Evolutionary conservation across 2,113 vertebrate genomes (phyloP), one percentile per base, ranked within the genome.

Genomic region (Chamaea fasciata): DNA sequence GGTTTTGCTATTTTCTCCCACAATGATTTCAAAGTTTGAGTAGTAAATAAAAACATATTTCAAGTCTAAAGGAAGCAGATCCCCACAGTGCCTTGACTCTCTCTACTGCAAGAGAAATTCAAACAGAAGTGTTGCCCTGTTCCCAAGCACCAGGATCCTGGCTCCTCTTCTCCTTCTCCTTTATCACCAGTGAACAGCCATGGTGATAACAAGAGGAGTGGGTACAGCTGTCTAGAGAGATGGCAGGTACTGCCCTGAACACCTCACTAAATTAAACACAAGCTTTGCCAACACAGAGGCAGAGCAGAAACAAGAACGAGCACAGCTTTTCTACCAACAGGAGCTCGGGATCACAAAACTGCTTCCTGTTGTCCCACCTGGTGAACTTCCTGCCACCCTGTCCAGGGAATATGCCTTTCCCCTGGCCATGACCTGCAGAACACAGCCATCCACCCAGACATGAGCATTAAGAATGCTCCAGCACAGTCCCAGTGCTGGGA

Each of bases 361-460:
- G 47, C 60, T 88, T 96, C 89, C 90, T 94, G 90, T 68, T 1
- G 1, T 65, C 42, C 46, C 63, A 90, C 82, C 83, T 85, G 55
- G n/a, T 62, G 67, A 85, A 68, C 85, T 76, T 93, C 94, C 92
- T 59, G 53, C 46, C 83, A 67, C 37, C 92, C 85, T 42, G n/a
- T 15, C 50, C 44, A 30, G 86, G 83, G 83, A 90, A 78, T 3
- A 5, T 0, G 11, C 27, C 71, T 83, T 59, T 57, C 70, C 35
- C 90, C 59, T 22, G 52, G 39, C 1, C 23, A 5, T 0, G 5
- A 39, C 64, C 52, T 55, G 35, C 39, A 52, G 52, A 21, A 37
- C 52, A 19, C 60, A 63, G 50, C 53, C 75, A 41, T 31, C 26
- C 15, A 2, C 71, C 30, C 80, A 50, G 23, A 7, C 1, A 3